Percentiles rank a stretch among this genome's conserved stretches.
Evolutionary conservation across 2,888 invertebrate genomes (phyloP).

Genomic region (Agapetus fuscipes): DNA sequence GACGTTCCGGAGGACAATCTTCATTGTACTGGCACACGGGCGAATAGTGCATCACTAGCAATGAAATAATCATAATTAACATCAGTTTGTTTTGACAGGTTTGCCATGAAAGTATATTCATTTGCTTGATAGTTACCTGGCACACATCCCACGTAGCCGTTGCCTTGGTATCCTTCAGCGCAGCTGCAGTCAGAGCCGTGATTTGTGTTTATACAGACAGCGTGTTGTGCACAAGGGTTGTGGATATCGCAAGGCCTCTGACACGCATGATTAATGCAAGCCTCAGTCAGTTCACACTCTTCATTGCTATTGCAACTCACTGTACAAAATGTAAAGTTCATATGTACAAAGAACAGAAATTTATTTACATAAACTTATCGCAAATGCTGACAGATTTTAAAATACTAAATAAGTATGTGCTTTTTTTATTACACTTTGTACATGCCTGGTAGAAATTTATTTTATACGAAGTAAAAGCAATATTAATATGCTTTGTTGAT

Average conservation of each 20-base stretch:
- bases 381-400: constrained; percentile 1
- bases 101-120: constrained; percentile 6
- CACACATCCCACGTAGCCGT: constrained; percentile 72
- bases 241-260: constrained; percentile 79
- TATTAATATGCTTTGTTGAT: neutral
- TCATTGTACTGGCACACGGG: constrained; percentile 81
- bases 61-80: constrained; percentile 7
- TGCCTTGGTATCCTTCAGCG: constrained; percentile 77
- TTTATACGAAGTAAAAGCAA: neutral
- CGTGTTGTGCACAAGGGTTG: constrained; percentile 75
- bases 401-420: neutral
- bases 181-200: constrained; percentile 83
- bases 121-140: constrained; percentile 64
- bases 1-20: constrained; percentile 78
- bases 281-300: constrained; percentile 78
- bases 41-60: constrained; percentile 35
- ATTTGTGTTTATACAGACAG: constrained; percentile 79
- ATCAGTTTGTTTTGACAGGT: too few species aligned
- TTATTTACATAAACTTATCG: constrained; percentile 14
- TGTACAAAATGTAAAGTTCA: constrained; percentile 45
- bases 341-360: constrained; percentile 21
- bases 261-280: constrained; percentile 77
- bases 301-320: constrained; percentile 80
- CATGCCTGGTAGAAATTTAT: neutral
- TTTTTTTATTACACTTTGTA: neutral